phyloP scores from a whole-genome alignment of 2,888 invertebrate species.

The Frankliniella fusca region DNA sequence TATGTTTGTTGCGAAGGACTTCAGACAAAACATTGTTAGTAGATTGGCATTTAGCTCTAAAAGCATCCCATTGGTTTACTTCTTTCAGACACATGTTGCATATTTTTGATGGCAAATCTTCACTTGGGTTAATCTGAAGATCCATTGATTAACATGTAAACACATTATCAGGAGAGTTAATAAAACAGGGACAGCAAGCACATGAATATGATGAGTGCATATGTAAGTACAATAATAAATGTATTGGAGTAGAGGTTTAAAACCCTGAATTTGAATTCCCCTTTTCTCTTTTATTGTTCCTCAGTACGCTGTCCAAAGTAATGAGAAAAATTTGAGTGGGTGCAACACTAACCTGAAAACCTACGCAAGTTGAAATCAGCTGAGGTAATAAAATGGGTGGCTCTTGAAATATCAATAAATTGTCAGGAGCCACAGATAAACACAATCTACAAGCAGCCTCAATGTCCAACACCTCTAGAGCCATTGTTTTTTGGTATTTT shows the following conservation, averaged over 20 bases:
- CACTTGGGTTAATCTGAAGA: background rate
- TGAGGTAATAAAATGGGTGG: background rate
- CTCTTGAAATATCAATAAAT: background rate
- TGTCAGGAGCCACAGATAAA: background rate
- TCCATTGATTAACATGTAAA: background rate
- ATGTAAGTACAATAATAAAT: background rate
- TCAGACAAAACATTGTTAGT: background rate
- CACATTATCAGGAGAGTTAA: background rate
- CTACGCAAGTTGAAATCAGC: background rate
- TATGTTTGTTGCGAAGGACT: background rate
- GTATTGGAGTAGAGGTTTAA: background rate
- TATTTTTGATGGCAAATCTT: background rate
- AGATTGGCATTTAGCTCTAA: background rate
- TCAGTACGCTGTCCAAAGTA: background rate
- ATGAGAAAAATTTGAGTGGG: background rate
- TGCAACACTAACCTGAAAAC: background rate
- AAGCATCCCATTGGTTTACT: background rate
- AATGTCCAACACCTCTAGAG: background rate
- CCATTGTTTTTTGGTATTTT: too few relatives aligned
- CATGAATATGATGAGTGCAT: background rate
- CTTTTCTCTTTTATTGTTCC: background rate
- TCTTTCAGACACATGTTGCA: background rate
- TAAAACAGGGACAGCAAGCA: background rate
- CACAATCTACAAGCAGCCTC: background rate
- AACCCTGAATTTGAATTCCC: background rate